Percentiles rank a stretch among this genome's conserved stretches.
Evolutionary conservation across 2,113 vertebrate genomes (phyloP).

Genomic region (Dipodomys stephensi): DNA sequence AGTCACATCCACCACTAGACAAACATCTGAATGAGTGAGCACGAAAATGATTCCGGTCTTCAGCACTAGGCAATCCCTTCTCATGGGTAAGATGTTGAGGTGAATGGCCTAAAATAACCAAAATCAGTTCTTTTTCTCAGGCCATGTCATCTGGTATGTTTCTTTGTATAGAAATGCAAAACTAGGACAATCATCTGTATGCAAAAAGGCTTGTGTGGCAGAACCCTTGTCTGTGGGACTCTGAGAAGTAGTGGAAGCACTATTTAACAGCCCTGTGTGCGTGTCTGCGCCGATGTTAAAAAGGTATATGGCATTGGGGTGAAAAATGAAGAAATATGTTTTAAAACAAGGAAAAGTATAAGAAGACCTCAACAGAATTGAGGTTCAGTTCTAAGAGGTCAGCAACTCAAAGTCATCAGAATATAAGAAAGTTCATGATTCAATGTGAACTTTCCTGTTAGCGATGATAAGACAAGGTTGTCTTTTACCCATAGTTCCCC

Average conservation of each 20-base stretch:
- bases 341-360: neutral
- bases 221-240: neutral
- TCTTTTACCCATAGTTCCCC: neutral
- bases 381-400: neutral
- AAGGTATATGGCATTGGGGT: neutral
- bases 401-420: neutral
- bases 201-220: neutral
- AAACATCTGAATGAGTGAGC: neutral
- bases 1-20: neutral
- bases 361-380: neutral
- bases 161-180: neutral
- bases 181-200: neutral
- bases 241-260: rapidly evolving
- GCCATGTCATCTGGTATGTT: neutral
- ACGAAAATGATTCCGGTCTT: neutral
- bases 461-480: neutral
- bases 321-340: neutral
- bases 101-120: neutral
- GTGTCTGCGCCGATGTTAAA: neutral
- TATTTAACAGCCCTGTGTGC: neutral
- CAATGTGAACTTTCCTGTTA: neutral
- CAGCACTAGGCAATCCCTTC: no score
- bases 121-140: neutral
- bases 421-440: neutral
- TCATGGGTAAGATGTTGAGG: neutral